Percentiles rank a stretch among this genome's conserved stretches.
Evolutionary conservation across 2,888 invertebrate species (phyloP).

Genomic region (Colostygia pectinataria): DNA sequence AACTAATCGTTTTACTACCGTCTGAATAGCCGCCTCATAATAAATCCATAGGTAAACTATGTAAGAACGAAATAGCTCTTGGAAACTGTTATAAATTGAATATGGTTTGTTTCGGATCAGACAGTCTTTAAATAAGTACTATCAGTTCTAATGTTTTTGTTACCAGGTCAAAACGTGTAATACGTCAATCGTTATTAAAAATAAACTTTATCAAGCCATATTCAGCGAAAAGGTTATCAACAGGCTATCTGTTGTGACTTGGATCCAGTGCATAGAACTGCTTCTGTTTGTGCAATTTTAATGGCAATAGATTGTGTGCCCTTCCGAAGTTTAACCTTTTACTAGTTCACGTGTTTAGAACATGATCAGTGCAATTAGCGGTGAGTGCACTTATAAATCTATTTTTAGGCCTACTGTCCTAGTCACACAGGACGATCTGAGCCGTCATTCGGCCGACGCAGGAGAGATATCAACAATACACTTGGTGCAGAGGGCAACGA

Average conservation of each 20-base stretch:
- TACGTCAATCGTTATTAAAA: conserved; percentile 56
- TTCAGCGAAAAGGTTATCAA: conserved; percentile 48
- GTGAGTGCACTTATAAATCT: conserved; percentile 3
- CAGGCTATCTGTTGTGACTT: conserved; percentile 36
- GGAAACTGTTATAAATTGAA: no score
- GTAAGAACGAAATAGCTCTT: no score
- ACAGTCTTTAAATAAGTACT: no score
- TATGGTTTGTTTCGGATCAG: no score
- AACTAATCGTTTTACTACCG: no score
- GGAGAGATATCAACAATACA: conserved; percentile 80
- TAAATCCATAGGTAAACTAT: no score
- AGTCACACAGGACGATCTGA: conserved; percentile 91
- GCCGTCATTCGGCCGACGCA: conserved; percentile 90
- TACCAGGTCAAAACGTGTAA: conserved; percentile 37
- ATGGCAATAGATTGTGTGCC: conserved; percentile 15
- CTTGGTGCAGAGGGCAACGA: conserved; percentile 52
- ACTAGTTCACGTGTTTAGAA: conserved; percentile 33
- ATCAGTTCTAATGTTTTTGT: conserved; percentile 21
- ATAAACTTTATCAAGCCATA: conserved; percentile 43
- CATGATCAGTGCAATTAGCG: conserved; percentile 24
- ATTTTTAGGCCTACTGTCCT: conserved; percentile 89
- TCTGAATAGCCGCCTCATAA: no score
- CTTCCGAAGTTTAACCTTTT: conserved; percentile 19
- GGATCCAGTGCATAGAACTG: conserved; percentile 28
- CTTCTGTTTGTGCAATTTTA: conserved; percentile 47